Percentiles rank a stretch among this genome's conserved stretches.
Conservation (phyloP, 1,140 invertebrate genomes). For the Diabrotica undecimpunctata region DNA sequence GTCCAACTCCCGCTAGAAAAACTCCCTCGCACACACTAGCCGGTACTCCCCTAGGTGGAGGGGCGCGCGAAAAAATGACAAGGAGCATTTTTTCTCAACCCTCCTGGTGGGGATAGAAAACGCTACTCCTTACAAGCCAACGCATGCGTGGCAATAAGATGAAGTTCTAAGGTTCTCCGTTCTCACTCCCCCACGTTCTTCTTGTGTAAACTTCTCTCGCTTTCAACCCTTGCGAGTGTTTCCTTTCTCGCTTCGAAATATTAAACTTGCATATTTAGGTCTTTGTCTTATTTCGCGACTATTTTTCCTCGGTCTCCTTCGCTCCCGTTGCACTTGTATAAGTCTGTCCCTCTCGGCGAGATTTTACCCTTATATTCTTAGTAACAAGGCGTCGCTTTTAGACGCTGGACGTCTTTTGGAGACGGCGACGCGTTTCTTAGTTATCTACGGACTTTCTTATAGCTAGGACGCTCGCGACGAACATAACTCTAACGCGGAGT, state of each 20-base stretch:
- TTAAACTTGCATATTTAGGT: slow-evolving; percentile 36
- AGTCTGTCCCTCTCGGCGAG: slow-evolving; percentile 32
- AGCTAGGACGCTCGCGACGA: slow-evolving; percentile 30
- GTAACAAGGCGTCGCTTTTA: slow-evolving; percentile 46
- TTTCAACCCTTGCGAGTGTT: slow-evolving; percentile 38
- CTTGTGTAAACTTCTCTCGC: slow-evolving; percentile 36
- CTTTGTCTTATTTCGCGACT: slow-evolving; percentile 37
- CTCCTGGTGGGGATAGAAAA: slow-evolving; percentile 37
- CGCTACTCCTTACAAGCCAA: slow-evolving; percentile 40
- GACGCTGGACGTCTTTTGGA: slow-evolving; percentile 45
- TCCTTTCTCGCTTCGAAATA: slow-evolving; percentile 32
- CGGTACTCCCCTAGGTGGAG: slow-evolving; percentile 24
- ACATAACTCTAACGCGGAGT: slow-evolving; percentile 13
- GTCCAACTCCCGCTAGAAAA: slow-evolving; percentile 20
- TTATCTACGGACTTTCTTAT: slow-evolving; percentile 40
- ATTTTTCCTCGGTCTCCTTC: slow-evolving; percentile 35
- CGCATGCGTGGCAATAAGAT: slow-evolving; percentile 44
- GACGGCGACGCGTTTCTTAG: slow-evolving; percentile 44
- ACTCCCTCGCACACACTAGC: slow-evolving; percentile 23
- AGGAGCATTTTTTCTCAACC: slow-evolving; percentile 37
- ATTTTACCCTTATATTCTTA: slow-evolving; percentile 46
- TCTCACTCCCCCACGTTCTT: slow-evolving; percentile 34
- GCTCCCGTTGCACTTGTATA: slow-evolving; percentile 37
- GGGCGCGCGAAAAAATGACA: slow-evolving; percentile 38
- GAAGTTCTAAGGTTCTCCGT: slow-evolving; percentile 42